Percentiles rank a stretch among this genome's conserved stretches.
Evolutionary conservation across 2,888 invertebrate genomes (phyloP).

Genomic region (Pinctada fucata): DNA sequence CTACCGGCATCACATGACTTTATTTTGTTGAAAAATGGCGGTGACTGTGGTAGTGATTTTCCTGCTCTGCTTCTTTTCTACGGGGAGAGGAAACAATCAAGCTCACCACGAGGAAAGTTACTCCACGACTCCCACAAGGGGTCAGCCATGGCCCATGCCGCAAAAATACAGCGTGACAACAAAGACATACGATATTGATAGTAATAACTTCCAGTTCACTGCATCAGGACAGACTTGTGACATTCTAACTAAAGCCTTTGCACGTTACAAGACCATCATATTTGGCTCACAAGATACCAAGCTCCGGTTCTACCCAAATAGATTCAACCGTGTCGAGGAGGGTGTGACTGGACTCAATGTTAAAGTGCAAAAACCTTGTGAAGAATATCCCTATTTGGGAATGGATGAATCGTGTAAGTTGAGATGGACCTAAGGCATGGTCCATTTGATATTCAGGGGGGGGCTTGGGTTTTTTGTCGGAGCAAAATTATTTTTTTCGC

Average conservation of each 20-base stretch:
- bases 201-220: constrained; percentile 52
- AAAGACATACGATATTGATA: constrained; percentile 38
- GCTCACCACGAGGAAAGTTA: too few relatives aligned
- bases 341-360: constrained; percentile 78
- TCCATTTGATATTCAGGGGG: too few relatives aligned
- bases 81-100: too few relatives aligned
- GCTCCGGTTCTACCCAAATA: constrained; percentile 39
- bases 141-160: constrained; percentile 56
- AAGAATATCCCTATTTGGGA: constrained; percentile 82
- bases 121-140: constrained; percentile 40
- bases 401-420: constrained; percentile 88
- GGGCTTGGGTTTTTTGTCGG: too few relatives aligned
- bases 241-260: constrained; percentile 80
- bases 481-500: too few relatives aligned
- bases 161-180: constrained; percentile 30
- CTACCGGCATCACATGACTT: too few relatives aligned
- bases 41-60: too few relatives aligned
- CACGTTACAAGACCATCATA: constrained; percentile 80
- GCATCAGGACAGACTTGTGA: constrained; percentile 78
- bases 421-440: too few relatives aligned
- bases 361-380: constrained; percentile 81
- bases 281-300: constrained; percentile 52
- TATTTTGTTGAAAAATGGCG: too few relatives aligned
- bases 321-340: background rate
- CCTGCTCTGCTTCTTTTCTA: too few relatives aligned